phyloP scores from a whole-genome alignment of 2,113 vertebrate genomes.

The Crypturellus undulatus region DNA sequence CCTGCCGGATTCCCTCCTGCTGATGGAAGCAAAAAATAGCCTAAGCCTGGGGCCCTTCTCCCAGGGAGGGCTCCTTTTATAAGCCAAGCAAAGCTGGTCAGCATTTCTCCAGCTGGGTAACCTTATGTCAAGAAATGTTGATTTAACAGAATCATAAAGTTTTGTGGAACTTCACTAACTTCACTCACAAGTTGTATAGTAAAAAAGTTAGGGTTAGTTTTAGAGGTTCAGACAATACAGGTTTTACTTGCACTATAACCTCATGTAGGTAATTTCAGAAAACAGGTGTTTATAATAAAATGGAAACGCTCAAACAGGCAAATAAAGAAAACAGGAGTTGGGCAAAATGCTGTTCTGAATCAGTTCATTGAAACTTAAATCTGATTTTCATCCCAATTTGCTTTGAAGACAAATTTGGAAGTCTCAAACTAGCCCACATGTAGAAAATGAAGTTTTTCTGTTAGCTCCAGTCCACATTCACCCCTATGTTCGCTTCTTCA shows the following conservation, averaged over 20 bases:
- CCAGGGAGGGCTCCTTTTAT: neutral
- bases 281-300: neutral
- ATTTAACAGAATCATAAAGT: neutral
- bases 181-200: neutral
- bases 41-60: neutral
- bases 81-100: neutral
- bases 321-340: neutral
- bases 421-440: neutral
- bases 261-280: neutral
- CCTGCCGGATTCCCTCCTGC: neutral
- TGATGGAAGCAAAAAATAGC: neutral
- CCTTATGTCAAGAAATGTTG: neutral
- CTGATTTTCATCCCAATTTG: neutral
- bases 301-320: neutral
- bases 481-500: neutral
- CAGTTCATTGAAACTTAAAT: neutral
- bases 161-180: neutral
- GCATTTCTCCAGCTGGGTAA: neutral
- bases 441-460: neutral
- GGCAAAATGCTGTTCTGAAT: neutral
- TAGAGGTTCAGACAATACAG: neutral
- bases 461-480: neutral
- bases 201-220: neutral
- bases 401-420: neutral
- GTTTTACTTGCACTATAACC: neutral